Percentiles rank a stretch among this genome's conserved stretches.
Conservation (phyloP, 2,113 vertebrate species). For the Manacus vitellinus region DNA sequence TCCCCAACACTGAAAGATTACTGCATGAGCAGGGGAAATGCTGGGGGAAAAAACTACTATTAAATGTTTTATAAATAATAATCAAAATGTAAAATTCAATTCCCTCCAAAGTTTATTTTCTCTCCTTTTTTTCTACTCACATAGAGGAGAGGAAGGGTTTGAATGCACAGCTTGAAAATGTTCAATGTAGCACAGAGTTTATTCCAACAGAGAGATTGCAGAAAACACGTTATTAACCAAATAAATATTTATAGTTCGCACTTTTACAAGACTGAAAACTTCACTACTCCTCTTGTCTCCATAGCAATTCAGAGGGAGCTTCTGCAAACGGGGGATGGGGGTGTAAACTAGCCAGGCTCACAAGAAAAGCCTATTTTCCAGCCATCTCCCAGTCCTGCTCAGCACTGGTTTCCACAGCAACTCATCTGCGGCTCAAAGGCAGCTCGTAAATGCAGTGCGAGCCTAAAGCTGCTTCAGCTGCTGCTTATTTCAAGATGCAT, state of each 20-base stretch:
- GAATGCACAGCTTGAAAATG: background rate
- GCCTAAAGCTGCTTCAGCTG: background rate
- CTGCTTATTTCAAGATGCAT: background rate
- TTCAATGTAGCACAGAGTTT: background rate
- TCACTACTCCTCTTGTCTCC: conserved; percentile 18
- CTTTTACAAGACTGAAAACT: conserved; percentile 31
- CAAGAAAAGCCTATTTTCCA: conserved; percentile 1
- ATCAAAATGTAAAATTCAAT: background rate
- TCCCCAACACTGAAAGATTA: background rate
- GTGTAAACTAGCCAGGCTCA: background rate
- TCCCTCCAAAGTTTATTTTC: background rate
- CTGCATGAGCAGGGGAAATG: background rate
- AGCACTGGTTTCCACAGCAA: conserved; percentile 40
- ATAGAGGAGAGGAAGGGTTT: background rate
- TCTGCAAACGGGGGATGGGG: background rate
- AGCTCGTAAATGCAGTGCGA: background rate
- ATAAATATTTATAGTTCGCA: background rate
- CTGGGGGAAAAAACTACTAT: background rate
- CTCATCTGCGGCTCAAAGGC: background rate
- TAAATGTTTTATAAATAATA: background rate
- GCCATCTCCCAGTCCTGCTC: background rate
- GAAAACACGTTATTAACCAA: background rate
- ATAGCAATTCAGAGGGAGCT: conserved; percentile 36
- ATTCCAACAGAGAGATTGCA: background rate
- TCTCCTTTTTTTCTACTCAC: background rate